A percentile compares a stretch with the other conserved stretches of the same genome.
These are phyloP conservation scores for Gymnosoma rotundatum DNA, from an alignment of 2,888 invertebrate genomes.

Conservation along the genomic window DNA sequence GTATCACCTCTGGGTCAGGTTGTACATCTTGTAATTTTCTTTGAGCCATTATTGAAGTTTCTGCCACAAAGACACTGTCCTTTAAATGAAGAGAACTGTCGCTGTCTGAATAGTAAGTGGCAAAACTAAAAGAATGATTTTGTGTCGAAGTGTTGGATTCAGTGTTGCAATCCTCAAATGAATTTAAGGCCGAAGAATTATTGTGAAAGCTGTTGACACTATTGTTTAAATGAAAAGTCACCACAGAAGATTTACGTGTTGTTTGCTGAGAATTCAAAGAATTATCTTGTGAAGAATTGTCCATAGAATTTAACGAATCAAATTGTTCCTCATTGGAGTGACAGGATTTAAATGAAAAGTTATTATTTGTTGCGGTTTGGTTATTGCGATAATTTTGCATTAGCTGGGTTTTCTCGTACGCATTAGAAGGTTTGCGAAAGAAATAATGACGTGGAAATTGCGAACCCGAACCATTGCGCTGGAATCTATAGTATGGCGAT, in stretches of 20 bases:
- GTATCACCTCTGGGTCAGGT: conserved; percentile 80
- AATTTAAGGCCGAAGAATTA: conserved; percentile 65
- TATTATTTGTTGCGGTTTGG: conserved; percentile 66
- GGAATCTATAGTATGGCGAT: conserved; percentile 76
- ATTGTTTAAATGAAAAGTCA: conserved; percentile 79
- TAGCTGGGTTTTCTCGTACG: conserved; percentile 63
- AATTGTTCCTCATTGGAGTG: conserved; percentile 71
- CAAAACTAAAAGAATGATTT: conserved; percentile 76
- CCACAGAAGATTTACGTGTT: conserved; percentile 81
- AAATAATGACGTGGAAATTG: conserved; percentile 82
- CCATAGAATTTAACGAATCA: conserved; percentile 77
- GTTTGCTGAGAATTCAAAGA: conserved; percentile 72
- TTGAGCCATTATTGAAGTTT: conserved; percentile 76
- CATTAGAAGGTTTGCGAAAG: conserved; percentile 77
- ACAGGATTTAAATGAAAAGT: conserved; percentile 63
- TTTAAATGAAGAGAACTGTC: conserved; percentile 50
- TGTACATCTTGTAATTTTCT: conserved; percentile 79
- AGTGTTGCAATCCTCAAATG: conserved; percentile 47
- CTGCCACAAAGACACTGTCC: conserved; percentile 68
- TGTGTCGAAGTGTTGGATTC: conserved; percentile 53
- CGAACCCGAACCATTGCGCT: conserved; percentile 81
- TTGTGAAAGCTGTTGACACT: conserved; percentile 69
- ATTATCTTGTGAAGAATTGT: conserved; percentile 76
- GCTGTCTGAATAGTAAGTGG: conserved; percentile 74
- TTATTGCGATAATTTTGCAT: conserved; percentile 58